Evolutionary conservation across 2,888 invertebrate genomes (phyloP), one percentile per base, ranked within the genome.

Genomic region (Xanthorhoe designata): DNA sequence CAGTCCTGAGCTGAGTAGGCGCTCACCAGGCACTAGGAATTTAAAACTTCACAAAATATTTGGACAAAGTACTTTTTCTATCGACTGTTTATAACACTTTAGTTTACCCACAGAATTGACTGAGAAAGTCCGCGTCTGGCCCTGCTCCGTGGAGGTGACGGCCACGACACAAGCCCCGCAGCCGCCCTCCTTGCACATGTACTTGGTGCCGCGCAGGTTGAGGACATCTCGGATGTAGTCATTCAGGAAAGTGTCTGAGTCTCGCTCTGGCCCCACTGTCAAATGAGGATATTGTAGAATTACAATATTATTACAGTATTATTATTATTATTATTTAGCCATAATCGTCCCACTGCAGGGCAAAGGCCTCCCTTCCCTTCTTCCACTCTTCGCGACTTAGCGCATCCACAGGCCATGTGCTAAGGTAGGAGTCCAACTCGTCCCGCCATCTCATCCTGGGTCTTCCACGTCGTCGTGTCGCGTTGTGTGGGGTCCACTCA

Each of bases 111-210:
- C 96, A 53, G 96, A 95, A 84, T 96, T 96, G 0, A 96, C 94
- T 18, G 95, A 92, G 86, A 90, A 53, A 81, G 88, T 67, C 75
- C 81, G 67, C 78, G 78, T 68, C 66, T 75, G 69, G 72, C 86
- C 68, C 75, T 84, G 50, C 63, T 78, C 64, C 73, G 84, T 75
- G 78, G 87, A 90, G 3, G 89, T 84, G 17, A 94, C 94, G 7
- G 94, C 87, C 71, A 95, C 94, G 8, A 94, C 88, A 75, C 96
- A 96, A 2, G 94, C 94, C 0, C 96, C 96, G 73, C 96, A 96
- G 2, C 96, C 96, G 0, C 96, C 96, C 78, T 96, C 96, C 29
- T 91, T 88, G 73, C 96, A 96, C 95, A 96, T 95, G 47, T 87
- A 91, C 78, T 96, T 96, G 0, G 96, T 96, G 2, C 96, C 96